Conservation (phyloP, 2,113 vertebrate genomes). For the Aplodontia rufa region DNA sequence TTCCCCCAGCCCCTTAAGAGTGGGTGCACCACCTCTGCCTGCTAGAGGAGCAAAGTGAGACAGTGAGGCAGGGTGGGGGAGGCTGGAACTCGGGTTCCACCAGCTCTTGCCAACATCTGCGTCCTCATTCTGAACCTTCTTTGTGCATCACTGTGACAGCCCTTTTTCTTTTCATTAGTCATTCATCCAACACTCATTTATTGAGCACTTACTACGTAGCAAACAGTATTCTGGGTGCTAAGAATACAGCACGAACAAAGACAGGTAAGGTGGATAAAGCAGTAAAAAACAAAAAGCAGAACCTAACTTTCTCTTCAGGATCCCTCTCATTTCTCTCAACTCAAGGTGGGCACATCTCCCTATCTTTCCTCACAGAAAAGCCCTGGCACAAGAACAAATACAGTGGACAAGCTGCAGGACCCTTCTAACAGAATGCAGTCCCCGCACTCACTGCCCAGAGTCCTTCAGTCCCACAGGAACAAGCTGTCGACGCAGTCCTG, state of each 20-base stretch:
- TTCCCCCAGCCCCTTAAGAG: not conserved
- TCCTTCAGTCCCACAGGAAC: not conserved
- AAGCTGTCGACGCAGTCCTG: not conserved
- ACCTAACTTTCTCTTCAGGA: no score
- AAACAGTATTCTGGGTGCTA: rapidly evolving
- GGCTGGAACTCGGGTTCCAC: not conserved
- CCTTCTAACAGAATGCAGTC: not conserved
- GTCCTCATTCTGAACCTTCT: not conserved
- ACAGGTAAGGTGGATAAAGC: rapidly evolving
- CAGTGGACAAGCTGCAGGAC: rapidly evolving
- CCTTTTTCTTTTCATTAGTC: not conserved
- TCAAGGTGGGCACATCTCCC: not conserved
- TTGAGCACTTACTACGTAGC: not conserved
- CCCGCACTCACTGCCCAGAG: rapidly evolving
- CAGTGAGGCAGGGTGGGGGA: no score
- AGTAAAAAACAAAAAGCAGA: not conserved
- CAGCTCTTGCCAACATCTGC: no score
- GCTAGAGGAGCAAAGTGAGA: not conserved
- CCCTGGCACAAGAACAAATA: not conserved
- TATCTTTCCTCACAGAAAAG: not conserved
- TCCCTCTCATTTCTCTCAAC: not conserved
- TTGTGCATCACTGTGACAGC: not conserved
- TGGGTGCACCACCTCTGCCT: not conserved
- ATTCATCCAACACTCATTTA: not conserved
- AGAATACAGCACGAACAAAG: not conserved